Percentiles rank a stretch among this genome's conserved stretches.
Evolutionary conservation across 2,888 invertebrate genomes (phyloP).

Genomic region (Andrena bicolor): DNA sequence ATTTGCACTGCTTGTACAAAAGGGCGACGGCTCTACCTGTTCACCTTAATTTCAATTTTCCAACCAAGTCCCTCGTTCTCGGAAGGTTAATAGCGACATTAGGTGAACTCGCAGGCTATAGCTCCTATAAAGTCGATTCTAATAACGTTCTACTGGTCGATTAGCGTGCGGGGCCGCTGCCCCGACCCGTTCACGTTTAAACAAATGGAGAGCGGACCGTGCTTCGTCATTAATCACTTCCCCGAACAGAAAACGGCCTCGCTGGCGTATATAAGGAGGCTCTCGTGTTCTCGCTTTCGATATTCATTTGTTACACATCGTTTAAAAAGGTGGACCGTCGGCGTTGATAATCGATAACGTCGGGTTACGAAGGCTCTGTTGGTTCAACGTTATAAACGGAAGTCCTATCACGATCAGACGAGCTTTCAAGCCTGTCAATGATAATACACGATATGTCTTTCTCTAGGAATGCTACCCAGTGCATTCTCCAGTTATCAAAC

Average conservation of each 20-base stretch:
- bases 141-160: slow-evolving; percentile 43
- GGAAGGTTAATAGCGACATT: slow-evolving; percentile 22
- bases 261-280: slow-evolving; percentile 45
- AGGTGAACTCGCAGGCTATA: neutral
- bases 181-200: slow-evolving; percentile 60
- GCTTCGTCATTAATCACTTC: slow-evolving; percentile 78
- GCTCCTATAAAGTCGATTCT: slow-evolving; percentile 11
- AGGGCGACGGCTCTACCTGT: neutral
- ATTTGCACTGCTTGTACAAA: slow-evolving; percentile 3
- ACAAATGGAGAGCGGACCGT: slow-evolving; percentile 70
- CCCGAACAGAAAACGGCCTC: slow-evolving; percentile 52
- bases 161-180: slow-evolving; percentile 43
- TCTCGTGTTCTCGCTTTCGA: slow-evolving; percentile 48
- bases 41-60: slow-evolving; percentile 9
- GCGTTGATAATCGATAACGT: slow-evolving; percentile 72
- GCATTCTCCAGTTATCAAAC: slow-evolving; percentile 15
- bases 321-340: slow-evolving; percentile 68
- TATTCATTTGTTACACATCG: slow-evolving; percentile 77
- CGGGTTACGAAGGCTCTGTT: slow-evolving; percentile 56
- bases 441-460: neutral
- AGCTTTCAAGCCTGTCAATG: neutral
- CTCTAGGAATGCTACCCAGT: neutral
- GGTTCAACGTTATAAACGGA: slow-evolving; percentile 40
- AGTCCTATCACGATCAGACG: neutral
- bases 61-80: neutral